Evolutionary conservation across 2,797 vertebrate species (phyloP).

Genomic region (Ispidina picta): DNA sequence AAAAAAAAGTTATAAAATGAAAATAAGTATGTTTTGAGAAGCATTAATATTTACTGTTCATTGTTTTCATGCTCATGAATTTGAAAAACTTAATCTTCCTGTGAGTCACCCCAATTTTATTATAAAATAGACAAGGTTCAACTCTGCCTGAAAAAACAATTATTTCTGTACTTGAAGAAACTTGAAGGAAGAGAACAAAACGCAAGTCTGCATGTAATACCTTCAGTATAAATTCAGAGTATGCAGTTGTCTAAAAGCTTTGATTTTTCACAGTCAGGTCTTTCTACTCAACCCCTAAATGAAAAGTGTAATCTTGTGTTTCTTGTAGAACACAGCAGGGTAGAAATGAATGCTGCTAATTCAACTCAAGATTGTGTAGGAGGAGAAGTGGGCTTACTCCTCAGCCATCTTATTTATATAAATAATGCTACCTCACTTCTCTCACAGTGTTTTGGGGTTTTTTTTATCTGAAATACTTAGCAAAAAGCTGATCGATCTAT

Average conservation of each 20-base stretch:
- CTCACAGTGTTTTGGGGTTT: background rate
- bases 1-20: background rate
- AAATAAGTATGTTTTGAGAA: background rate
- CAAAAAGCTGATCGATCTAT: background rate
- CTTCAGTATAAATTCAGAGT: slow-evolving; percentile 23
- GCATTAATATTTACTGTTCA: background rate
- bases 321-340: background rate
- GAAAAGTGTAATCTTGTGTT: slow-evolving; percentile 24
- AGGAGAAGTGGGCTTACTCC: slow-evolving; percentile 8
- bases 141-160: slow-evolving; percentile 35
- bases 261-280: slow-evolving; percentile 31
- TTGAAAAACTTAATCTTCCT: slow-evolving; percentile 30
- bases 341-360: slow-evolving; percentile 9
- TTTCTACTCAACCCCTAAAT: background rate
- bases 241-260: slow-evolving; percentile 13
- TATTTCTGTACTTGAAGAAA: slow-evolving; percentile 33
- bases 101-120: slow-evolving; percentile 28
- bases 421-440: background rate
- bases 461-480: background rate
- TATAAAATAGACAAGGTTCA: slow-evolving; percentile 29
- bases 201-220: background rate
- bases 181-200: slow-evolving; percentile 47
- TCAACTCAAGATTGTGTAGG: background rate
- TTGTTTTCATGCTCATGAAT: background rate
- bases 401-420: background rate